These are phyloP conservation scores for Phyllopteryx taeniolatus DNA, from an alignment of 2,113 vertebrate genomes.

Conservation along the genomic window DNA sequence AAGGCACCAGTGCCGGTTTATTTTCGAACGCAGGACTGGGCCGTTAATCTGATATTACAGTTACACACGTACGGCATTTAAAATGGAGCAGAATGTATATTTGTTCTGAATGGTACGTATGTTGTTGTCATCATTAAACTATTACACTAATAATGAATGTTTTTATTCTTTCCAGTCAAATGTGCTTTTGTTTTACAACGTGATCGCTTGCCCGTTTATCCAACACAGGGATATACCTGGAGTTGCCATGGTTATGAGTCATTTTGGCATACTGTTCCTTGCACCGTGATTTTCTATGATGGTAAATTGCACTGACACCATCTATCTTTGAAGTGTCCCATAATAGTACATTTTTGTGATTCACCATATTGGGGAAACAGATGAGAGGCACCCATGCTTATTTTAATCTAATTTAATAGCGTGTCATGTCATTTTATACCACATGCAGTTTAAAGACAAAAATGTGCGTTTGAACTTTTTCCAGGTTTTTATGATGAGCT, in stretches of 20 bases:
- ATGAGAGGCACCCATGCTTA: not conserved
- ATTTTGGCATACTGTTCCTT: not conserved
- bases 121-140: not conserved
- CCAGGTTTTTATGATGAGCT: not conserved
- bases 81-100: not conserved
- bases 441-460: not conserved
- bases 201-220: not conserved
- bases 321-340: not conserved
- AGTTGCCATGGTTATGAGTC: constrained; percentile 21
- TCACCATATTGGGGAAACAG: not conserved
- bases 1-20: no score
- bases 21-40: no score
- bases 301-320: constrained; percentile 6
- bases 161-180: no score
- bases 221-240: not conserved
- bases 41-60: not conserved
- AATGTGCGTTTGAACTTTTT: not conserved
- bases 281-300: not conserved
- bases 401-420: not conserved
- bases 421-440: not conserved
- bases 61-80: not conserved
- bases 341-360: not conserved
- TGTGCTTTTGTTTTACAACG: not conserved
- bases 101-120: not conserved
- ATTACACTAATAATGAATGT: no score